These are phyloP conservation scores for Pyrgus malvae DNA, from an alignment of 2,888 invertebrate species.

Conservation along the genomic window DNA sequence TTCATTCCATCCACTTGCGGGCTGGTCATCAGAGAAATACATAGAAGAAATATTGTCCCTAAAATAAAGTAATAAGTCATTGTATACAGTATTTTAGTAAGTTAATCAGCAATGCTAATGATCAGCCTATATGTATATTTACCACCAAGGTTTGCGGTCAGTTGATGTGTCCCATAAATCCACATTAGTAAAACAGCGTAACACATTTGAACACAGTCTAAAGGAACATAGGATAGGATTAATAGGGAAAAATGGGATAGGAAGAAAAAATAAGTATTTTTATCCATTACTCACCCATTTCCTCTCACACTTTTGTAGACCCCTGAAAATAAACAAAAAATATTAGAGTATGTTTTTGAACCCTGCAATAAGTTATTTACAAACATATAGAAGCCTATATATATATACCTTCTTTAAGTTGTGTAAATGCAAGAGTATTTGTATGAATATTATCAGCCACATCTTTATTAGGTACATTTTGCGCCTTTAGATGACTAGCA, in stretches of 20 bases:
- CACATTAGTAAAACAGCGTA: slow-evolving; percentile 62
- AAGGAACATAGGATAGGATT: slow-evolving; percentile 28
- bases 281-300: slow-evolving; percentile 53
- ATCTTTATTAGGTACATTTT: slow-evolving; percentile 10
- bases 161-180: slow-evolving; percentile 57
- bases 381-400: background rate
- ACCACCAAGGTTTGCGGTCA: slow-evolving; percentile 66
- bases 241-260: slow-evolving; percentile 13
- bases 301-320: slow-evolving; percentile 58
- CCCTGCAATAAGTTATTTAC: no score
- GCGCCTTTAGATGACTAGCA: slow-evolving; percentile 12
- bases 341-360: background rate
- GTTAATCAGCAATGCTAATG: background rate
- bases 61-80: slow-evolving; percentile 22
- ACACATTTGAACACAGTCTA: slow-evolving; percentile 59
- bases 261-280: slow-evolving; percentile 26
- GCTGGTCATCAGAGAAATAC: slow-evolving; percentile 43
- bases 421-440: slow-evolving; percentile 10
- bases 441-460: slow-evolving; percentile 8
- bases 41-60: slow-evolving; percentile 63
- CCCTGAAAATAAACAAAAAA: slow-evolving; percentile 46
- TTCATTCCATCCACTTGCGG: slow-evolving; percentile 19
- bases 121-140: slow-evolving; percentile 36
- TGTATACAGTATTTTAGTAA: no score
- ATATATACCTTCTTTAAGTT: slow-evolving; percentile 31